A percentile compares a stretch with the other conserved stretches of the same genome.
These are phyloP conservation scores for Parelbella ahira DNA, from an alignment of 2,888 invertebrate species.

Conservation along the genomic window DNA sequence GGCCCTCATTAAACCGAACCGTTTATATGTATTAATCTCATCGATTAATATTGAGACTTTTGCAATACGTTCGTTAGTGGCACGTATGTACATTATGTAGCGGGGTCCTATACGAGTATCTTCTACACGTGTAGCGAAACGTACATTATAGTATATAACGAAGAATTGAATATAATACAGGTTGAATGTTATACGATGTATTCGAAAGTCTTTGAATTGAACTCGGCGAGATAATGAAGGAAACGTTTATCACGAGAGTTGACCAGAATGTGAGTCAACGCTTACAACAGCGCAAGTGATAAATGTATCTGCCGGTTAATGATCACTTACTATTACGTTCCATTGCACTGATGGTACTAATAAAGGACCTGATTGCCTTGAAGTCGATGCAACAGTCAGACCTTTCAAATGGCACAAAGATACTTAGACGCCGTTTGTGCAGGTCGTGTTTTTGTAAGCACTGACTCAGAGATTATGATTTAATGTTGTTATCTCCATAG, in stretches of 20 bases:
- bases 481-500: slow-evolving; percentile 9
- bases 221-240: too few relatives aligned
- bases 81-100: too few relatives aligned
- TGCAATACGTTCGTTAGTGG: too few relatives aligned
- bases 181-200: too few relatives aligned
- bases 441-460: slow-evolving; percentile 10
- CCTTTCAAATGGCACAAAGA: slow-evolving; percentile 33
- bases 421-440: slow-evolving; percentile 28
- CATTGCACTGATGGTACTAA: slow-evolving; percentile 33
- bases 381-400: slow-evolving; percentile 30
- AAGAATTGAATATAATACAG: too few relatives aligned
- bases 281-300: slow-evolving; percentile 22
- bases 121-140: too few relatives aligned
- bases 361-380: slow-evolving; percentile 36
- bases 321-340: slow-evolving; percentile 24
- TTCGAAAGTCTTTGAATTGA: not conserved
- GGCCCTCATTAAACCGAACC: not conserved
- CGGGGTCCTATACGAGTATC: too few relatives aligned
- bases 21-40: too few relatives aligned
- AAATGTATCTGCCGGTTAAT: slow-evolving; percentile 24
- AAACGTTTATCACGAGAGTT: slow-evolving; percentile 16
- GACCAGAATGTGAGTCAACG: slow-evolving; percentile 20
- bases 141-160: too few relatives aligned
- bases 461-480: slow-evolving; percentile 12
- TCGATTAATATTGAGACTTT: too few relatives aligned